Conservation (phyloP, 2,113 vertebrate species). For the Narcine bancroftii region DNA sequence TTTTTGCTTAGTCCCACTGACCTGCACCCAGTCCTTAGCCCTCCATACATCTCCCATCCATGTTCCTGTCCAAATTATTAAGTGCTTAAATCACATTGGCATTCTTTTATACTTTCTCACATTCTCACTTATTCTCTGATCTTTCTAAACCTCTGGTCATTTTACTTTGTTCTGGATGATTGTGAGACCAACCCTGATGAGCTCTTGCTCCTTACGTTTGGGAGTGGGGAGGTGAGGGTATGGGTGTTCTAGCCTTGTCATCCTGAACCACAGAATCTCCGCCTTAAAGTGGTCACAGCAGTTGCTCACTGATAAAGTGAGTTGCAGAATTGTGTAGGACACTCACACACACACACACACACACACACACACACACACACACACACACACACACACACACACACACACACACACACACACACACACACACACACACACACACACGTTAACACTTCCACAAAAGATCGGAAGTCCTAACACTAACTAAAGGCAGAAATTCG, state of each 20-base stretch:
- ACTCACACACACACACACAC: background rate
- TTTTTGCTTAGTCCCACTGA: no score
- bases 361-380: background rate
- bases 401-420: background rate
- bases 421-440: background rate
- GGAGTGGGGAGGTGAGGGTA: background rate
- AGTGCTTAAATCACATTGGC: background rate
- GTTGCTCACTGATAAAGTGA: background rate
- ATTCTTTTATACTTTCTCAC: background rate
- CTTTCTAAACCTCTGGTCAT: background rate
- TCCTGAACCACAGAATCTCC: no score
- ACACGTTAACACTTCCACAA: conserved; percentile 20
- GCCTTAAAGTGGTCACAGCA: background rate
- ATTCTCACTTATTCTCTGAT: background rate
- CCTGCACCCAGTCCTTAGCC: no score
- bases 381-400: background rate
- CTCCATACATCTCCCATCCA: no score
- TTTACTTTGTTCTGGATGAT: background rate
- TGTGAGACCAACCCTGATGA: background rate
- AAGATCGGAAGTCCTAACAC: background rate
- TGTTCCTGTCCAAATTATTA: no score
- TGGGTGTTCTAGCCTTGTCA: background rate
- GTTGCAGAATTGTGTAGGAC: background rate
- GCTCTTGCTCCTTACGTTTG: background rate
- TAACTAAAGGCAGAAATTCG: background rate